Evolutionary conservation across 2,113 vertebrate species (phyloP).

Genomic region (Perca flavescens): DNA sequence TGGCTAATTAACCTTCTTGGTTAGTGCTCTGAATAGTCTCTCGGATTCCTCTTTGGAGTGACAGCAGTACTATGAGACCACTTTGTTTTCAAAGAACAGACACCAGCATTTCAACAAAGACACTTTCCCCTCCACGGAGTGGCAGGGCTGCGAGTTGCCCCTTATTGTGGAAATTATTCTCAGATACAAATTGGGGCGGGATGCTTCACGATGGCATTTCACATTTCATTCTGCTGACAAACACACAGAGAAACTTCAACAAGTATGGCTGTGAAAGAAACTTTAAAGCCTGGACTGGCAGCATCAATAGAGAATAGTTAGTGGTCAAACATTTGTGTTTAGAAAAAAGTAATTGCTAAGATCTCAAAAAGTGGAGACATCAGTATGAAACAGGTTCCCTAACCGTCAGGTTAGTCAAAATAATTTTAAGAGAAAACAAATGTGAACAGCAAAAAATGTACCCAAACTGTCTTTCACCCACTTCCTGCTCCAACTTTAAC

Average conservation of each 20-base stretch:
- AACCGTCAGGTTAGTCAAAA: too few species aligned
- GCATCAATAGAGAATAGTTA: neutral
- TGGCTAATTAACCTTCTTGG: conserved; percentile 67
- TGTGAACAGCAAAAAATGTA: too few species aligned
- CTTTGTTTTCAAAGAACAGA: conserved; percentile 7
- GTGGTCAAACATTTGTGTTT: too few species aligned
- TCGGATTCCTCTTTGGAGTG: conserved; percentile 29
- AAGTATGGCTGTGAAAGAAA: neutral
- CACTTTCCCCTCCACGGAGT: too few species aligned
- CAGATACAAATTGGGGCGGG: neutral
- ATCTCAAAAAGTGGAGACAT: too few species aligned
- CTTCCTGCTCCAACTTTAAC: too few species aligned
- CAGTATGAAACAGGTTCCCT: too few species aligned
- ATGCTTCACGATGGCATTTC: neutral
- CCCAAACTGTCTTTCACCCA: too few species aligned
- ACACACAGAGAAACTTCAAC: neutral
- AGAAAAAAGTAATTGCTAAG: too few species aligned
- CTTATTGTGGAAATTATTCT: neutral
- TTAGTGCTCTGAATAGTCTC: conserved; percentile 18
- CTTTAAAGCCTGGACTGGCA: neutral
- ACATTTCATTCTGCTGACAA: conserved; percentile 1
- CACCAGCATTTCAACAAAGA: conserved; percentile 7
- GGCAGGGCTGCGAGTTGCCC: neutral
- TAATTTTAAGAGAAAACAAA: too few species aligned
- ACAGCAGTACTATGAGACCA: neutral